Base-by-base conservation (phyloP, 2,888 invertebrate genomes). In the Drymonia ruficornis region DNA sequence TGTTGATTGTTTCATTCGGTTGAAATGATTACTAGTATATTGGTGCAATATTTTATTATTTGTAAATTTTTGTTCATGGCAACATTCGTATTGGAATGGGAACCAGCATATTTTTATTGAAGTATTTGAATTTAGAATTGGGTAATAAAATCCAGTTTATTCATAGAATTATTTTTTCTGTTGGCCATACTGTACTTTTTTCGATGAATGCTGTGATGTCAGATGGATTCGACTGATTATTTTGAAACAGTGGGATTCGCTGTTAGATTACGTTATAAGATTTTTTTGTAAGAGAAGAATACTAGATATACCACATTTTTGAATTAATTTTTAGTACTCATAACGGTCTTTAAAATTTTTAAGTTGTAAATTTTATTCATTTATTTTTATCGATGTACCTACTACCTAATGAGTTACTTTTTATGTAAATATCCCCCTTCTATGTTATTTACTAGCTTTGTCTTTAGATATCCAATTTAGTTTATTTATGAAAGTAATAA, bases 401-500 rank as follows among this genome's bases (percentile, higher is more conserved):
- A 80, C 70, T 81, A 70, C 69, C 63, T 68, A 80, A 79, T 80
- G 72, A 77, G 76, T 82, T 82, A 83, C 75, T 71, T 78, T 79
- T 86, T 88, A 85, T 91, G 91, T 91, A 91, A 87, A 91, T 91
- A 91, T 77, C 67, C 71, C 65, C 74, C 72, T 77, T 76, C 83
- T 87, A 83, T 83, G 78, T 87, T 85, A 87, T 84, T 85, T 83
- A 78, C 79, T 86, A 88, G 83, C 78, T 77, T 71, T 83, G 77
- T 86, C 83, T 86, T 86, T 88, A 88, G 86, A 84, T 86, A 87
- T 83, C 80, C 83, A 81, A 80, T 87, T 89, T 88, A 89, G 87
- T 85, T 88, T 91, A 91, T 90, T 91, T 91, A 91, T 90, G 81
- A 86, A 80, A 67, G 68, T 68, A 89, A 88, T 89, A 89, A 91